Evolutionary conservation across 2,888 invertebrate species (phyloP).

Genomic region (Heliconius aoede): DNA sequence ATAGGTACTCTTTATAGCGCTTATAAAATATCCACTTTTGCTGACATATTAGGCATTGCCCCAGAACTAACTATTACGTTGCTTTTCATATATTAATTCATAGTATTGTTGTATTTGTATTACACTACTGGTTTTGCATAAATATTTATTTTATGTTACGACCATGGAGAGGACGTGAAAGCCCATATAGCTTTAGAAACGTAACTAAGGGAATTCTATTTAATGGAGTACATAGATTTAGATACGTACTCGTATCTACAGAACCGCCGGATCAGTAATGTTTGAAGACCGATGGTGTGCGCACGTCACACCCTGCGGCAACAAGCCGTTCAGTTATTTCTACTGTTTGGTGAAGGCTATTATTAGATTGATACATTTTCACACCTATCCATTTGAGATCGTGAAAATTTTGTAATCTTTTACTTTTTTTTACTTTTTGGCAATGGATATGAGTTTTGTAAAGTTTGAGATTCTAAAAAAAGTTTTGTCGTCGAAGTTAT

Average conservation of each 20-base stretch:
- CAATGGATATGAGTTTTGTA: constrained; percentile 7
- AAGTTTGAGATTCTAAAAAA: constrained; percentile 33
- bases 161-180: constrained; percentile 56
- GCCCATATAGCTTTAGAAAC: constrained; percentile 35
- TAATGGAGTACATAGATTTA: constrained; percentile 46
- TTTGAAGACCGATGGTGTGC: constrained; percentile 59
- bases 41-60: not conserved
- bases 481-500: constrained; percentile 25
- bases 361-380: constrained; percentile 21
- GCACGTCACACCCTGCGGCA: constrained; percentile 56
- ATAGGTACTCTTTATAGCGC: not conserved
- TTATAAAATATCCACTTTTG: not conserved
- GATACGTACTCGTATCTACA: constrained; percentile 35
- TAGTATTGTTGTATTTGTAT: constrained; percentile 33
- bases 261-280: constrained; percentile 63
- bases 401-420: not conserved
- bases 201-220: constrained; percentile 45
- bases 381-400: not conserved
- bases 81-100: not conserved
- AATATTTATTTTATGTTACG: constrained; percentile 9
- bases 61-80: not conserved
- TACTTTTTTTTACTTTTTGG: not conserved
- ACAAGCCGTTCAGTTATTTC: constrained; percentile 36
- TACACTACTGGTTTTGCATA: constrained; percentile 35
- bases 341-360: constrained; percentile 30